Conservation (phyloP, 2,888 invertebrate species). For the Dinocampus coccinellae region DNA sequence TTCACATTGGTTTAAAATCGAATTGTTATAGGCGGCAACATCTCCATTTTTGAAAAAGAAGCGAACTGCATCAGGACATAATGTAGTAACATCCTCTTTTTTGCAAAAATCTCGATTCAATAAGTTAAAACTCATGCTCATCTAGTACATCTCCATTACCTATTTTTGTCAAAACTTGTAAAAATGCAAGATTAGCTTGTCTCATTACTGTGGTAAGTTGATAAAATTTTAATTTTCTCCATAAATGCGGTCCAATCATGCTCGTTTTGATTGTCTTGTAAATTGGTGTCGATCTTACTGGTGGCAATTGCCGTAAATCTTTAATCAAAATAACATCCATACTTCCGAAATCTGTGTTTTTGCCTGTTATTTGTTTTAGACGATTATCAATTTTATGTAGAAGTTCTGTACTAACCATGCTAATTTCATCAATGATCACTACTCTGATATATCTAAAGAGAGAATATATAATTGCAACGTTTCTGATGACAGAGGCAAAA, state of each 20-base stretch:
- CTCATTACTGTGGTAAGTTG: conserved; percentile 57
- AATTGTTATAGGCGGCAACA: background rate
- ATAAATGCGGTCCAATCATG: conserved; percentile 49
- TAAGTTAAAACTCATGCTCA: conserved; percentile 45
- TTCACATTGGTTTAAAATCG: conserved; percentile 11
- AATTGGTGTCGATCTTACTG: conserved; percentile 55
- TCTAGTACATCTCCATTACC: conserved; percentile 50
- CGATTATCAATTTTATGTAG: conserved; percentile 53
- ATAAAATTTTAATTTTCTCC: conserved; percentile 57
- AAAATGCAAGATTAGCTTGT: conserved; percentile 58
- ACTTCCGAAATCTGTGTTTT: conserved; percentile 57
- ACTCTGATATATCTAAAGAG: conserved; percentile 55
- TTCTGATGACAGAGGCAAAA: conserved; percentile 41
- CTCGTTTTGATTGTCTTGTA: conserved; percentile 48
- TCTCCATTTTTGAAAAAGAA: conserved; percentile 26
- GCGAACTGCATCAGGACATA: conserved; percentile 46
- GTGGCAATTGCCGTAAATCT: conserved; percentile 63
- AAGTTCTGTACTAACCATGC: conserved; percentile 59
- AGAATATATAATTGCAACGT: conserved; percentile 39
- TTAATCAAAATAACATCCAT: conserved; percentile 60
- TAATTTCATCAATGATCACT: conserved; percentile 61
- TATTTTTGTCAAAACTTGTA: conserved; percentile 57
- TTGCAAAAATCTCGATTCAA: conserved; percentile 52
- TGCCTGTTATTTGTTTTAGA: conserved; percentile 60
- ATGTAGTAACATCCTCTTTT: conserved; percentile 46